A percentile compares a stretch with the other conserved stretches of the same genome.
Conservation (phyloP, 2,797 vertebrate species). For the Neostethus bicornis region DNA sequence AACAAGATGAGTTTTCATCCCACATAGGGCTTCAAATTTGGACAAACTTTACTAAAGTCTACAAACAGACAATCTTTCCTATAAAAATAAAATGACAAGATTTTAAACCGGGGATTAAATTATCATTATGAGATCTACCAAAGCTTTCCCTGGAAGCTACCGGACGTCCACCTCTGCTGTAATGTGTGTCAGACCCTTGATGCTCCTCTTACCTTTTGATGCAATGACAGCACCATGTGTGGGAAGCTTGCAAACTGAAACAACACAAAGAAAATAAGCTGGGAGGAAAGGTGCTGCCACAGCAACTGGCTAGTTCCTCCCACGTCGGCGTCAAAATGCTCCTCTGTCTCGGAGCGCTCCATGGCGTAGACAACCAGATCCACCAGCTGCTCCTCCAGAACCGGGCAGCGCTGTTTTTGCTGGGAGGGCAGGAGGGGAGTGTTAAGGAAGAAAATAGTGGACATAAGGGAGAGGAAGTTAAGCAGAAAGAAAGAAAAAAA, state of each 20-base stretch:
- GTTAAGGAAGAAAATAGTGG: conserved; percentile 44
- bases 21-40: too few species aligned
- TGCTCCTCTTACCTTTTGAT: conserved; percentile 89
- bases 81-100: too few species aligned
- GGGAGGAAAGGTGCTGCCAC: conserved; percentile 99
- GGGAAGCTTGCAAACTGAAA: conserved; percentile 99
- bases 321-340: conserved; percentile 90
- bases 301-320: conserved; percentile 97
- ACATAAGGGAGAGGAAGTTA: conserved; percentile 22
- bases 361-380: conserved; percentile 99
- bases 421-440: conserved; percentile 73
- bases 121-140: too few species aligned
- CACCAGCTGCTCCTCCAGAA: conserved; percentile 98
- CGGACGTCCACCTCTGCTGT: too few species aligned
- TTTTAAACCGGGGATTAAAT: too few species aligned
- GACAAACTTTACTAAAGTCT: too few species aligned
- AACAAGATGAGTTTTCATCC: too few species aligned
- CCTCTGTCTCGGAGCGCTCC: conserved; percentile 98
- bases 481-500: conserved; percentile 20
- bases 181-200: not conserved
- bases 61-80: too few species aligned
- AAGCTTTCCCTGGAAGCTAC: too few species aligned
- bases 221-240: conserved; percentile 98
- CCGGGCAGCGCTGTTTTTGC: conserved; percentile 98
- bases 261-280: conserved; percentile 99